phyloP scores from a whole-genome alignment of 1,140 invertebrate species.

The Bombus superbus region DNA sequence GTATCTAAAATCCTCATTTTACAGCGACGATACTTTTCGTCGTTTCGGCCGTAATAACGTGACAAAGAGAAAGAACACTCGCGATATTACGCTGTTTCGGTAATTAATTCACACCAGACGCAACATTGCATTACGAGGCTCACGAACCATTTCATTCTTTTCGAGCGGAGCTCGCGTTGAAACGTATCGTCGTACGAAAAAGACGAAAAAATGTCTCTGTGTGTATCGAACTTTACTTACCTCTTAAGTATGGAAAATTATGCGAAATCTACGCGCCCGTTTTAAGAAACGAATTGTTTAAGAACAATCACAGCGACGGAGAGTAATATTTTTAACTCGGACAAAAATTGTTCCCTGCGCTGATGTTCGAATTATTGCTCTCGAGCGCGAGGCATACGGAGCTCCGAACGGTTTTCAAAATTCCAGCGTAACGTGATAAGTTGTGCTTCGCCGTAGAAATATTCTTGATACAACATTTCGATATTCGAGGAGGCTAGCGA shows the following conservation, averaged over 20 bases:
- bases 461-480: not conserved
- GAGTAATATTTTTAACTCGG: slow-evolving; percentile 10
- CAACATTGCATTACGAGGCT: slow-evolving; percentile 45
- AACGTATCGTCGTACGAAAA: not conserved
- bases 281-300: too few species aligned
- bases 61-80: slow-evolving; percentile 11
- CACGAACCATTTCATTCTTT: slow-evolving; percentile 7
- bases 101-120: slow-evolving; percentile 62
- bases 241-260: not conserved
- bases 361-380: not conserved
- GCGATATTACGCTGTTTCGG: slow-evolving; percentile 44
- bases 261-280: too few species aligned
- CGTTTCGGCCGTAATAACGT: slow-evolving; percentile 49
- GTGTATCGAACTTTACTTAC: not conserved
- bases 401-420: not conserved
- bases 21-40: slow-evolving; percentile 48
- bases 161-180: not conserved
- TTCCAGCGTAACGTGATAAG: not conserved
- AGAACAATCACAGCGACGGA: not conserved
- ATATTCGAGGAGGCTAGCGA: not conserved
- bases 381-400: not conserved
- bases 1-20: slow-evolving; percentile 56
- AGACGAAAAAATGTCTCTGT: not conserved
- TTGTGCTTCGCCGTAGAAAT: not conserved
- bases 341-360: not conserved